Conservation (phyloP, 1,140 invertebrate species). For the Chelonus insularis region DNA sequence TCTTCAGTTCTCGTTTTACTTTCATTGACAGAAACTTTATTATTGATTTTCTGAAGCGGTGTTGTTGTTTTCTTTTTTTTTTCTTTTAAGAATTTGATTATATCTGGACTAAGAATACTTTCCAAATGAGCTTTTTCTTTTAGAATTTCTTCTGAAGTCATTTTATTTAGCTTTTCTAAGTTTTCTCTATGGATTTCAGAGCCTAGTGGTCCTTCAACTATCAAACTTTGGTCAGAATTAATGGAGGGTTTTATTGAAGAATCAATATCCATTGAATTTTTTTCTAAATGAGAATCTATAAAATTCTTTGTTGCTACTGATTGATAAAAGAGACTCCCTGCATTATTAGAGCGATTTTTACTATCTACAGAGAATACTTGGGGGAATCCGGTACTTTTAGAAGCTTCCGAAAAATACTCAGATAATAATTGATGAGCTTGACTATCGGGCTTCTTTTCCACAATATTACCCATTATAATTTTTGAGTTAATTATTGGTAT, state of each 20-base stretch:
- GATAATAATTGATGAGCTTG: constrained; percentile 33
- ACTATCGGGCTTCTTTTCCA: constrained; percentile 61
- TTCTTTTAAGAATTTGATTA: constrained; percentile 67
- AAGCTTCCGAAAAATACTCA: background rate
- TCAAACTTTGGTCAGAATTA: constrained; percentile 18
- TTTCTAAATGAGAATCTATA: too few relatives aligned
- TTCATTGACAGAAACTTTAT: too few relatives aligned
- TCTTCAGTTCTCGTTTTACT: background rate
- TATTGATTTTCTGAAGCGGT: background rate
- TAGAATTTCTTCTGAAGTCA: constrained; percentile 77
- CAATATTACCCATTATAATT: constrained; percentile 63
- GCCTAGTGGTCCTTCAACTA: constrained; percentile 34
- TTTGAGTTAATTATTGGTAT: constrained; percentile 55
- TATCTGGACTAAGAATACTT: constrained; percentile 66
- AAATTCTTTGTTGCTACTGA: background rate
- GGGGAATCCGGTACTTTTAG: constrained; percentile 41
- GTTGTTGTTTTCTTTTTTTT: constrained; percentile 30
- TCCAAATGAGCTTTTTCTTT: constrained; percentile 72
- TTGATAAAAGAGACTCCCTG: constrained; percentile 14
- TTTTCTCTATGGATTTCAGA: constrained; percentile 77
- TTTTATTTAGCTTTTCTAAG: constrained; percentile 66
- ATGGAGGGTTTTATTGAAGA: constrained; percentile 9
- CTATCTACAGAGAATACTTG: constrained; percentile 37
- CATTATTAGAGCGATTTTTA: constrained; percentile 1
- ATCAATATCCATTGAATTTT: constrained; percentile 7